Percentiles rank a stretch among this genome's conserved stretches.
phyloP scores from a whole-genome alignment of 1,140 invertebrate species.

The Protaetia brevitarsis region DNA sequence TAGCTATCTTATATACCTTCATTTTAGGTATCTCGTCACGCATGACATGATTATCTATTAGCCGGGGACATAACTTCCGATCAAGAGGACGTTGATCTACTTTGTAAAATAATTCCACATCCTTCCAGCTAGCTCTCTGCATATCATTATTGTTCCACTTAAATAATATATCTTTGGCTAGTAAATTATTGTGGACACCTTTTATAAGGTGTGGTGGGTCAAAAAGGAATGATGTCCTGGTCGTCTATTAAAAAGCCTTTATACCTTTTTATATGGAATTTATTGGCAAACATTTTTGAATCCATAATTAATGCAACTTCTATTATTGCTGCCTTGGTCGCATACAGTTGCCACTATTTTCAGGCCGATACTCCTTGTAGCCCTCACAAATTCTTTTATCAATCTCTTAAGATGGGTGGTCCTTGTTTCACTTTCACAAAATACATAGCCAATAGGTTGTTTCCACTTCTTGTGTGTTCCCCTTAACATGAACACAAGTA shows the following conservation, averaged over 20 bases:
- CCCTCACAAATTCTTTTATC: constrained; percentile 35
- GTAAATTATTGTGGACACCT: constrained; percentile 28
- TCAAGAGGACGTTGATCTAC: background rate
- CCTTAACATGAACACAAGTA: constrained; percentile 41
- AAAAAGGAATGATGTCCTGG: constrained; percentile 26
- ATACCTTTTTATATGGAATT: constrained; percentile 13
- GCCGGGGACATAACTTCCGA: background rate
- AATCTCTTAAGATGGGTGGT: too few species aligned
- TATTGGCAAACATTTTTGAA: constrained; percentile 36
- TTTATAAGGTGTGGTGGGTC: constrained; percentile 31
- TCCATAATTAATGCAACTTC: too few species aligned
- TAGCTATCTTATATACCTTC: too few species aligned
- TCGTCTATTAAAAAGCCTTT: constrained; percentile 26
- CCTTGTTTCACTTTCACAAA: too few species aligned
- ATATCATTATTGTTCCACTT: background rate
- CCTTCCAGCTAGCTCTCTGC: background rate
- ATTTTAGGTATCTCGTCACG: too few species aligned
- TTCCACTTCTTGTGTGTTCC: constrained; percentile 40
- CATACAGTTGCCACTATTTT: too few species aligned
- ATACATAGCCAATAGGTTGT: constrained; percentile 36
- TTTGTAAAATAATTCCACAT: background rate
- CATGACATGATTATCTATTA: constrained; percentile 17
- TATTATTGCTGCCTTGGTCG: too few species aligned
- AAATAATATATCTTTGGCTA: constrained; percentile 28
- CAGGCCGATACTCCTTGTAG: constrained; percentile 40